Evolutionary conservation across 53 echinoderm and acorn worm genomes (phyloP).

Genomic region (Luidia sarsii): DNA sequence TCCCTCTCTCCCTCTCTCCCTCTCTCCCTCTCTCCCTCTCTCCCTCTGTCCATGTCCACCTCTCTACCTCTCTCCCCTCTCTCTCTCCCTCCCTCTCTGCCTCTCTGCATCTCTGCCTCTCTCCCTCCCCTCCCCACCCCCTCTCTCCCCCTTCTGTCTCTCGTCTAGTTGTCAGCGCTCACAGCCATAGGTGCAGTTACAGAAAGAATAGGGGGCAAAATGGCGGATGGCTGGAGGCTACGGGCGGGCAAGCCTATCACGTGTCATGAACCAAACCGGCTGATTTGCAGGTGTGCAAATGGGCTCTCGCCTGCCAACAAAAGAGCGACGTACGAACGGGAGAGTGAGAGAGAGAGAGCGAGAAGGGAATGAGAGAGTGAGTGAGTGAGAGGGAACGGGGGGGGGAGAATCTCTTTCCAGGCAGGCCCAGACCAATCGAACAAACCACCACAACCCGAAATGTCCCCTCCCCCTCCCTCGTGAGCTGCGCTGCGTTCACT

Average conservation of each 20-base stretch:
- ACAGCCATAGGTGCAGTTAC: constrained; percentile 57
- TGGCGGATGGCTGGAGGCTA: constrained; percentile 54
- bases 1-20: not conserved
- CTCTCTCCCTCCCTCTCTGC: not conserved
- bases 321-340: constrained; percentile 30
- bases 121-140: not conserved
- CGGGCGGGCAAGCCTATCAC: constrained; percentile 51
- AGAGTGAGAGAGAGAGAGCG: no score
- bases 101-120: not conserved
- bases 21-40: not conserved
- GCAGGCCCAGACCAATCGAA: constrained; percentile 41
- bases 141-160: no score
- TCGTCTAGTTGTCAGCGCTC: constrained; percentile 24
- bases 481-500: constrained; percentile 70
- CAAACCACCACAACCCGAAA: constrained; percentile 36
- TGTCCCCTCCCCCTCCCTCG: constrained; percentile 33
- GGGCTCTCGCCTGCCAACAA: constrained; percentile 38
- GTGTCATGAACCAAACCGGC: constrained; percentile 53
- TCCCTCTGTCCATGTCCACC: not conserved
- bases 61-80: not conserved
- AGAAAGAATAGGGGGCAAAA: constrained; percentile 60
- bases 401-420: not conserved
- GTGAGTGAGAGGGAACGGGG: no score
- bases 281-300: constrained; percentile 60
- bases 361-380: no score